Evolutionary conservation across 2,888 invertebrate genomes (phyloP), one percentile per base, ranked within the genome.

Genomic region (Phaedon cochleariae): DNA sequence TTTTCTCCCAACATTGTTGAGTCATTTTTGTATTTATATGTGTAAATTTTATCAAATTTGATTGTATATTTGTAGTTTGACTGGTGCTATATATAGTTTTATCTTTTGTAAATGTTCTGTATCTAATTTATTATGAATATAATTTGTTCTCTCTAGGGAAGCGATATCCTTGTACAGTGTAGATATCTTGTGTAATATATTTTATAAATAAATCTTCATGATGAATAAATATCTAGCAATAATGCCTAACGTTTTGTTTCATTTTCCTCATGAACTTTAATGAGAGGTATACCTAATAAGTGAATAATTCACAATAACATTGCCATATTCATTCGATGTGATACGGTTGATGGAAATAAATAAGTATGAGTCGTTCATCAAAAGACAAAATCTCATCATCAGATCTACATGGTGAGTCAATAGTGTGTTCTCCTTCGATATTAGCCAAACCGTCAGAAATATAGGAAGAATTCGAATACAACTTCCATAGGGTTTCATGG

Each of bases 131-230:
- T 79, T 76, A 70, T 64, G 60, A 46, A 69, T 68, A 72, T 66
- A 53, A 66, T 70, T 73, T 79, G 76, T 75, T 81, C 77, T 76
- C 77, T 75, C 77, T 80, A 76, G 77, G 73, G 72, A 74, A 74
- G 74, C 72, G 72, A 74, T 70, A 73, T 70, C 68, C 81, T 78
- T 84, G 84, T 84, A 84, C 83, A 84, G 83, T 84, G 84, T 84
- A 84, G 84, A 84, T 84, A 84, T 79, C 82, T 82, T 81, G 82
- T 84, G 84, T 84, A 84, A 83, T 80, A 84, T 84, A 84, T 84
- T 84, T 84, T 84, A 84, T 84, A 84, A 84, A 83, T 81, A 82
- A 83, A 82, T 79, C 81, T 80, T 79, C 76, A 80, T 77, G 73
- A 68, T 63, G 59, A 82, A 79, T 81, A 81, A 80, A 80, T 77